Evolutionary conservation across 2,888 invertebrate genomes (phyloP), one percentile per base, ranked within the genome.

Genomic region (Stegophylla sp.): DNA sequence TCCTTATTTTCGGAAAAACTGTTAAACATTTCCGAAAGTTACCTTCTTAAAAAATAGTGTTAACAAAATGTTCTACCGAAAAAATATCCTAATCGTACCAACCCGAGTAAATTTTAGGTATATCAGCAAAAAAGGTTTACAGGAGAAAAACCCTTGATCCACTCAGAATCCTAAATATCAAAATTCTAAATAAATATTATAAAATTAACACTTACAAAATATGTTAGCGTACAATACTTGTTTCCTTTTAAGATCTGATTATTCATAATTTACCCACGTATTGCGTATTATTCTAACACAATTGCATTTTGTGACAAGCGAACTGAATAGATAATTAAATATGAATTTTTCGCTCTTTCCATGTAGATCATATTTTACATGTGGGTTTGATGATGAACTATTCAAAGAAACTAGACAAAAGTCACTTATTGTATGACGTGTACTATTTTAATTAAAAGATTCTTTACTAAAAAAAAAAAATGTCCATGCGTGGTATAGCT

Each of bases 281-380:
- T 67, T 53, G 26, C 48, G 4, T 64, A 41, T 53, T 66, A 41
- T 56, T 66, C 10, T n/a, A 64, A 56, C 15, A 66, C 66, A 76
- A 76, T 76, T 15, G 43, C 26, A 17, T n/a, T 76, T 76, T 64
- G 53, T 66, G 76, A 66, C 43, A 17, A 3, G n/a, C n/a, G 15
- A 63, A 48, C 20, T 66, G 75, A 75, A 76, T 76, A 45, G 77
- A 66, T 76, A 67, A 64, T 75, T 75, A 66, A 67, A 67, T 53
- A 56, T 15, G 26, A 43, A 45, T 56, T 76, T 75, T 26, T 77
- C 23, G 28, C 45, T 59, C 56, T 76, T 10, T 63, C 12, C 20
- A 45, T 61, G 28, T 26, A 12, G 43, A 53, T 59, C 17, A 66
- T 67, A 67, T 28, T 17, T 23, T 45, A 20, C 26, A 43, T 15